phyloP scores from a whole-genome alignment of 2,888 invertebrate species.

The Pristionchus japonicus region DNA sequence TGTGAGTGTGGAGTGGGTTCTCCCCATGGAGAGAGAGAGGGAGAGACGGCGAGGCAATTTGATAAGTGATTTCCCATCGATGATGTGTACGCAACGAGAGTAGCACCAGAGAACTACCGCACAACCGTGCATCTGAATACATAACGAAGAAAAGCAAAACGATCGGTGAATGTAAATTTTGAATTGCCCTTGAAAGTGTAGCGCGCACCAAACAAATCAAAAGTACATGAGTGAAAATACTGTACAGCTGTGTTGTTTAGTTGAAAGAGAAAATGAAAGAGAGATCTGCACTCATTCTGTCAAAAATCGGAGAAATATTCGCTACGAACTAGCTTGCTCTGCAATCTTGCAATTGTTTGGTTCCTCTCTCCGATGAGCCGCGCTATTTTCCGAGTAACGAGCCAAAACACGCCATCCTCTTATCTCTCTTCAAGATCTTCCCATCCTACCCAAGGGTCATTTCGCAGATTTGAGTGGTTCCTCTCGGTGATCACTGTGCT shows the following conservation, averaged over 20 bases:
- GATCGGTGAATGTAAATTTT: no score
- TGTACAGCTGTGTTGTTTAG: background rate
- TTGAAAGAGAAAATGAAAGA: no score
- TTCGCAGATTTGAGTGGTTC: background rate
- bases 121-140: background rate
- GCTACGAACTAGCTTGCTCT: no score
- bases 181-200: no score
- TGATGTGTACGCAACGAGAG: background rate
- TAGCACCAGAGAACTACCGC: background rate
- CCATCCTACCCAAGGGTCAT: background rate
- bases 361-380: background rate
- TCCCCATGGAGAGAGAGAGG: background rate
- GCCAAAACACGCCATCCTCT: background rate
- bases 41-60: no score
- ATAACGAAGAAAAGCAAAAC: no score
- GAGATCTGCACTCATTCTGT: no score
- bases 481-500: background rate
- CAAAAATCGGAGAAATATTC: no score
- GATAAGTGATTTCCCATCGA: background rate
- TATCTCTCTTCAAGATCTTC: background rate
- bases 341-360: no score
- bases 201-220: background rate
- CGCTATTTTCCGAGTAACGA: background rate
- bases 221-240: background rate
- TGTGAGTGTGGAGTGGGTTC: background rate